Evolutionary conservation across 2,797 vertebrate genomes (phyloP).

Genomic region (Chrosomus eos): DNA sequence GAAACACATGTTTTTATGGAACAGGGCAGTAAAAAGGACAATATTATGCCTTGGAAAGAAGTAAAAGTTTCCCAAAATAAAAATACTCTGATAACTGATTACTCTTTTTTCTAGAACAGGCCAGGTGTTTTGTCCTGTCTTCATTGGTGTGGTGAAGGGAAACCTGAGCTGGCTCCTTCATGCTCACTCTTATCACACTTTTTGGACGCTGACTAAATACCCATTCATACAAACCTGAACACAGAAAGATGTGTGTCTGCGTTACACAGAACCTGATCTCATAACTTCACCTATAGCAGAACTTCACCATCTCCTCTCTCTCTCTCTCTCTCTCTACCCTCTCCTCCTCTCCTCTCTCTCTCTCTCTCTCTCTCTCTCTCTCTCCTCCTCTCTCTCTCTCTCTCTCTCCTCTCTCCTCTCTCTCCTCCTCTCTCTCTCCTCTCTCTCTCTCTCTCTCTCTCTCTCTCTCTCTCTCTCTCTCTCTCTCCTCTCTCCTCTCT

Average conservation of each 20-base stretch:
- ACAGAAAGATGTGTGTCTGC: not conserved
- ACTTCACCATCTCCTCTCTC: conserved; percentile 37
- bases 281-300: conserved; percentile 66
- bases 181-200: not conserved
- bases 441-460: no score
- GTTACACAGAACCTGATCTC: conserved; percentile 45
- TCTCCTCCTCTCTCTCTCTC: conserved; percentile 28
- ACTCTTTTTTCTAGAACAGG: not conserved
- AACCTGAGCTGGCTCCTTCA: conserved; percentile 5
- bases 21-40: not conserved
- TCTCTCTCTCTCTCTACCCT: not conserved
- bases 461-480: no score
- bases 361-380: no score
- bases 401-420: conserved; percentile 32
- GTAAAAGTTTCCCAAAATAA: not conserved
- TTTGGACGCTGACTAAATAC: not conserved
- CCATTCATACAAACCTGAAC: conserved; percentile 16
- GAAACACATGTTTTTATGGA: not conserved
- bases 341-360: conserved; percentile 2
- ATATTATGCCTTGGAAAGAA: not conserved
- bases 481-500: no score
- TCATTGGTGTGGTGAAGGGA: not conserved
- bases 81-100: not conserved
- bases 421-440: no score
- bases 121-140: not conserved